Evolutionary conservation across 1,140 invertebrate species (phyloP).

Genomic region (Penaeus indicus): DNA sequence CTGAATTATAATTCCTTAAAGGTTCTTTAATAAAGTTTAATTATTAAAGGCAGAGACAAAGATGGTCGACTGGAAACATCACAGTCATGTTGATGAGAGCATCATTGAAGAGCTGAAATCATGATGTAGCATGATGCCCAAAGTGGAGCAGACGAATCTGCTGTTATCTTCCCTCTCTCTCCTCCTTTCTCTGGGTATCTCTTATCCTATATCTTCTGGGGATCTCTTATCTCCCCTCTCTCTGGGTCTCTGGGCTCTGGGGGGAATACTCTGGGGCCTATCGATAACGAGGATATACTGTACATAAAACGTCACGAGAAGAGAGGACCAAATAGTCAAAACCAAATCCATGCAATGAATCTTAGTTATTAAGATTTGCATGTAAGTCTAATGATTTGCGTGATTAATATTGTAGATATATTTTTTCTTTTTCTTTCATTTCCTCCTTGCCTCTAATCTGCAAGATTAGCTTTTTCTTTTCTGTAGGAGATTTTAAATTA

Average conservation of each 20-base stretch:
- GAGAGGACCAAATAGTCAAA: slow-evolving; percentile 23
- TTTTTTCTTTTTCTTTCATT: no score
- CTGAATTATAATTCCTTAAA: neutral
- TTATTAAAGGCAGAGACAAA: slow-evolving; percentile 49
- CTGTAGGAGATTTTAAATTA: no score
- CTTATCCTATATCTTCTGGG: no score
- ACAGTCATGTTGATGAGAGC: slow-evolving; percentile 48
- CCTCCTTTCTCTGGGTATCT: no score
- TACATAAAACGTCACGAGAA: slow-evolving; percentile 54
- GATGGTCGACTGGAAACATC: slow-evolving; percentile 58
- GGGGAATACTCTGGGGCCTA: slow-evolving; percentile 61
- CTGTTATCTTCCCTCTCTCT: no score
- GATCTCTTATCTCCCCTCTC: no score
- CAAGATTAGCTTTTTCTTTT: no score
- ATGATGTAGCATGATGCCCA: slow-evolving; percentile 29
- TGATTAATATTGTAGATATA: no score
- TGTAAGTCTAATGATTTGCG: slow-evolving; percentile 18
- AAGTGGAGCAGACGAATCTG: slow-evolving; percentile 50
- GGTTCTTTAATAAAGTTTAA: no score
- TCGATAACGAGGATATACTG: slow-evolving; percentile 55
- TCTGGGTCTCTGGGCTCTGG: no score
- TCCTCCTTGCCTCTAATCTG: no score
- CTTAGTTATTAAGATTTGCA: slow-evolving; percentile 57
- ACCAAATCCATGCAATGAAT: slow-evolving; percentile 41
- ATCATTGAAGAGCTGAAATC: slow-evolving; percentile 52